phyloP scores from a whole-genome alignment of 2,113 vertebrate species.

The Centropus bengalensis region DNA sequence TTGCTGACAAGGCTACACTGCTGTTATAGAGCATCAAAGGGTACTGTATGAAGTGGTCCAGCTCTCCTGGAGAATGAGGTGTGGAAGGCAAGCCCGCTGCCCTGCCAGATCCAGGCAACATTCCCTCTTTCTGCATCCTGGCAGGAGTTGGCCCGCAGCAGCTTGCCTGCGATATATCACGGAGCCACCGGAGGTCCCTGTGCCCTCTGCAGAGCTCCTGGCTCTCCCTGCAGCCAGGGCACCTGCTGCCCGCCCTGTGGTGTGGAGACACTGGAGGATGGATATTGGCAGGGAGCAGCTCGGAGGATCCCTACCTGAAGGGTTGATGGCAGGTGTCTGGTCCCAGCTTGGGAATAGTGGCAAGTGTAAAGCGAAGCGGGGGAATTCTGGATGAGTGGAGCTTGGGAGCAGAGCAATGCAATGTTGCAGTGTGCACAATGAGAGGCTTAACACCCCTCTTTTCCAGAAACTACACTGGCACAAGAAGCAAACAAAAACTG shows the following conservation, averaged over 20 bases:
- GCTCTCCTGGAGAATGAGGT: neutral
- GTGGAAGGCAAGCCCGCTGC: too few relatives aligned
- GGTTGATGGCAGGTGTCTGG: too few relatives aligned
- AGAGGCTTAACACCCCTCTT: rapidly evolving
- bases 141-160: rapidly evolving
- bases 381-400: neutral
- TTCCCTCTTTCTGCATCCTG: neutral
- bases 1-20: neutral
- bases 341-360: neutral
- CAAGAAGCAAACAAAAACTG: neutral
- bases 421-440: rapidly evolving
- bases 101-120: neutral
- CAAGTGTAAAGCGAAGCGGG: neutral
- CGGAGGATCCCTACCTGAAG: neutral
- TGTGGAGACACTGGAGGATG: neutral
- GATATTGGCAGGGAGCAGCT: neutral
- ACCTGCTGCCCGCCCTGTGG: too few relatives aligned
- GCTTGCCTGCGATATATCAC: neutral
- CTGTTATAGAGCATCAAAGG: neutral
- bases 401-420: neutral
- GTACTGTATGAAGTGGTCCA: neutral
- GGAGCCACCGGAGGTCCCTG: neutral
- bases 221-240: neutral
- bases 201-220: neutral
- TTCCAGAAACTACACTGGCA: neutral